phyloP scores from a whole-genome alignment of 2,113 vertebrate genomes.

The Rhinopomastus cyanomelas region DNA sequence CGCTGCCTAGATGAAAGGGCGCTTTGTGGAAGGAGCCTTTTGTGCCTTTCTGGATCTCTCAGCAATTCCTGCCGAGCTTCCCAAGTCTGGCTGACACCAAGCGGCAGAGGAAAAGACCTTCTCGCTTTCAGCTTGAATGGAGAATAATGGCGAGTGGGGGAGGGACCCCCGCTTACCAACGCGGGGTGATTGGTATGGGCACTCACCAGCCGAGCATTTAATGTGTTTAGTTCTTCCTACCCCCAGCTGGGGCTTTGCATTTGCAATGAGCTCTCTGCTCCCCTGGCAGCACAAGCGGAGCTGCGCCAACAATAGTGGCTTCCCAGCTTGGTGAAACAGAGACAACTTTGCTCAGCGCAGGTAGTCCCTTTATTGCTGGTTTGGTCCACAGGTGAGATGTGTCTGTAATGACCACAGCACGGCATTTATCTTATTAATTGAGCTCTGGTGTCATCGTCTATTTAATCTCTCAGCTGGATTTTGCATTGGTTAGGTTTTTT shows the following conservation, averaged over 20 bases:
- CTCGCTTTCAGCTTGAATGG: conserved; percentile 77
- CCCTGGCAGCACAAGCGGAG: conserved; percentile 56
- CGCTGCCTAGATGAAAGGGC: conserved; percentile 73
- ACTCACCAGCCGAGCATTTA: conserved; percentile 60
- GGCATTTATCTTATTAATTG: background rate
- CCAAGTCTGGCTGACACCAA: conserved; percentile 72
- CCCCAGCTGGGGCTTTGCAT: conserved; percentile 82
- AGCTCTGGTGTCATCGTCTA: background rate
- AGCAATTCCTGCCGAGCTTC: conserved; percentile 75
- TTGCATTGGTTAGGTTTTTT: background rate
- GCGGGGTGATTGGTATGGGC: conserved; percentile 59
- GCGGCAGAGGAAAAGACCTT: conserved; percentile 71
- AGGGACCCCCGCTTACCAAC: conserved; percentile 25
- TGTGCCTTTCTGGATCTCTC: conserved; percentile 72
- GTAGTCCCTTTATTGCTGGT: background rate
- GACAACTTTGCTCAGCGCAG: conserved; percentile 33
- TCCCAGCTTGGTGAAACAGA: background rate
- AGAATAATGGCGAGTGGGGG: conserved; percentile 74
- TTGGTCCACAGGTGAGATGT: background rate
- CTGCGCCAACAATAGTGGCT: conserved; percentile 15
- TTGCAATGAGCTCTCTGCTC: conserved; percentile 71
- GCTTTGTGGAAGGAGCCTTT: conserved; percentile 81
- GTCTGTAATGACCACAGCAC: background rate
- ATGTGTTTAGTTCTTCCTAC: conserved; percentile 40
- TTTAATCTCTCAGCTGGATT: background rate